Conservation (phyloP, 2,797 vertebrate genomes). For the Danio kyathit region DNA sequence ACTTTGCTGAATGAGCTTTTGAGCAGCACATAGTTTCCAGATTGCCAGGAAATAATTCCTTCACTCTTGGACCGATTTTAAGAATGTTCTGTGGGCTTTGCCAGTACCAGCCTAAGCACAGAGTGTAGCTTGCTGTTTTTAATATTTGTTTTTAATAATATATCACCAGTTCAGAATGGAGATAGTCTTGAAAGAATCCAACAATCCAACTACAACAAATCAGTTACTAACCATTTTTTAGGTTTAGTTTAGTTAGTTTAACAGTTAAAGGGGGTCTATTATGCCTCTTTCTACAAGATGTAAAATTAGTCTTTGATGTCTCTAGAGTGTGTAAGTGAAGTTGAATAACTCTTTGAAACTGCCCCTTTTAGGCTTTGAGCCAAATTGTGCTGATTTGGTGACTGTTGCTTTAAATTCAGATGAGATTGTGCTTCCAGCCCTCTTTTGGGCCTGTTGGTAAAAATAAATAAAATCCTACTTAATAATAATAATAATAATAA, state of each 20-base stretch:
- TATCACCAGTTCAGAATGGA: neutral
- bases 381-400: too few species aligned
- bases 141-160: neutral
- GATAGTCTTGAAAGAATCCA: neutral
- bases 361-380: too few species aligned
- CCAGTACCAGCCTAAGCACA: conserved; percentile 9
- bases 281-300: too few species aligned
- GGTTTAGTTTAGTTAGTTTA: neutral
- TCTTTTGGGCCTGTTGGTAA: too few species aligned
- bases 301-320: too few species aligned
- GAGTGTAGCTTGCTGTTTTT: neutral
- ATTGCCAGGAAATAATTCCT: conserved; percentile 54
- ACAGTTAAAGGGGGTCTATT: too few species aligned
- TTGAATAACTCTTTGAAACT: too few species aligned
- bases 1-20: conserved; percentile 35
- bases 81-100: conserved; percentile 14
- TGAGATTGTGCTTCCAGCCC: too few species aligned
- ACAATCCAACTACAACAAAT: neutral
- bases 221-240: neutral
- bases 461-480: too few species aligned
- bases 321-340: too few species aligned
- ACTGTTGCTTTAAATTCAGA: too few species aligned
- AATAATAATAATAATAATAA: too few species aligned
- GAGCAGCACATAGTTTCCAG: conserved; percentile 47
- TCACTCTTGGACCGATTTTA: conserved; percentile 46